These are phyloP conservation scores for Amblyopsis rosae DNA, from an alignment of 2,113 vertebrate genomes.

Conservation along the genomic window DNA sequence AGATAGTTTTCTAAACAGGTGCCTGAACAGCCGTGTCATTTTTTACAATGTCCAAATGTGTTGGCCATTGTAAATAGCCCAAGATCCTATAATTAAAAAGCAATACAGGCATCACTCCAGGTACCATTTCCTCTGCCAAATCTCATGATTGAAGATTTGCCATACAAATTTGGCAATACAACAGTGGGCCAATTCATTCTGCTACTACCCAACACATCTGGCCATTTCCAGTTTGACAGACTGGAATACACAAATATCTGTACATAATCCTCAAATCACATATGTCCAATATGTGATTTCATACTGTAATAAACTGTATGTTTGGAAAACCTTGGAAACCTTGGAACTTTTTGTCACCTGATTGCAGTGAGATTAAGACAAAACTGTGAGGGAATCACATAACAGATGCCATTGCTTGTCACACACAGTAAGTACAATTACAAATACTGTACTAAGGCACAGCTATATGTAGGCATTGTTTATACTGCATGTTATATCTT, in stretches of 20 bases:
- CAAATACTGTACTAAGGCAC: no score
- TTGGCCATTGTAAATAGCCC: conserved; percentile 9
- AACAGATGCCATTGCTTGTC: conserved; percentile 16
- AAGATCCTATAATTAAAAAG: conserved; percentile 14
- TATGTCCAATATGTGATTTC: neutral
- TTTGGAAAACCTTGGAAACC: no score
- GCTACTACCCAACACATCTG: conserved; percentile 31
- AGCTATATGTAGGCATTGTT: no score
- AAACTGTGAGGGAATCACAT: conserved; percentile 13
- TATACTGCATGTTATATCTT: no score
- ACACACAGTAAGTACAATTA: neutral
- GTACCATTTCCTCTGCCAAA: conserved; percentile 13
- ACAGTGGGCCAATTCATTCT: conserved; percentile 25
- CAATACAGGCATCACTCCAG: conserved; percentile 21
- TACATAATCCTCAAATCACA: conserved; percentile 23
- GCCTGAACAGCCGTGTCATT: neutral
- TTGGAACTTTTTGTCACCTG: neutral
- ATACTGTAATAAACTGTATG: conserved; percentile 7
- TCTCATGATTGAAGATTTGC: conserved; percentile 29
- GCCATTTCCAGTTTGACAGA: conserved; percentile 15
- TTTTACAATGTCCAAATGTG: neutral
- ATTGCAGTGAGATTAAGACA: neutral
- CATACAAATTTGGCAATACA: conserved; percentile 20
- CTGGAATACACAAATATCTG: conserved; percentile 24
- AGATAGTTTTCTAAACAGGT: conserved; percentile 1